Evolutionary conservation across 2,888 invertebrate species (phyloP).

Genomic region (Callyntrura sp.): DNA sequence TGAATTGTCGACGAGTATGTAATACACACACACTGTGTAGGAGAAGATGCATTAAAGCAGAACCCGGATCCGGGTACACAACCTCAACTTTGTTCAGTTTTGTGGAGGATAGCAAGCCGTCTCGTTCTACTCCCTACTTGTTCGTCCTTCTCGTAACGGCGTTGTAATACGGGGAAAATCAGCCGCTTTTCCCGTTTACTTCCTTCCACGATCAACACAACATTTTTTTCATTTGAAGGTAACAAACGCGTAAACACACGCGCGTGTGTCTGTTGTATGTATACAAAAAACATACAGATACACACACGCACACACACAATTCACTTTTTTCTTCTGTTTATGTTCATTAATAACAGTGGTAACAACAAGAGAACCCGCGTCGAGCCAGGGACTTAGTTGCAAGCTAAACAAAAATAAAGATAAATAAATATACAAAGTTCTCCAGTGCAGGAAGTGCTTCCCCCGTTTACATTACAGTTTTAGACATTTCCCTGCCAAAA

Average conservation of each 20-base stretch:
- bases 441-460: too few species aligned
- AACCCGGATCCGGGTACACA: constrained; percentile 52
- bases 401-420: too few species aligned
- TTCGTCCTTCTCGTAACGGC: neutral
- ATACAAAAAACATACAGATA: neutral
- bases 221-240: neutral
- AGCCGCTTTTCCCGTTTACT: constrained; percentile 4
- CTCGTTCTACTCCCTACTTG: constrained; percentile 27
- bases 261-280: too few species aligned
- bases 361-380: too few species aligned
- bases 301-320: neutral
- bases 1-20: neutral
- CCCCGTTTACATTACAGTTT: too few species aligned
- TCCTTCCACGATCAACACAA: neutral
- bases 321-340: constrained; percentile 5
- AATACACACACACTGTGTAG: neutral
- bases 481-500: too few species aligned
- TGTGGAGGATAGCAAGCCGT: constrained; percentile 43
- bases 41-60: neutral
- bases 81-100: constrained; percentile 46
- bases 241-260: constrained; percentile 14
- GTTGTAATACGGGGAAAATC: constrained; percentile 7
- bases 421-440: too few species aligned
- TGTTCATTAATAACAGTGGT: constrained; percentile 40
- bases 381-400: too few species aligned